phyloP scores from a whole-genome alignment of 2,888 invertebrate species.

The Cheilosia grossa region DNA sequence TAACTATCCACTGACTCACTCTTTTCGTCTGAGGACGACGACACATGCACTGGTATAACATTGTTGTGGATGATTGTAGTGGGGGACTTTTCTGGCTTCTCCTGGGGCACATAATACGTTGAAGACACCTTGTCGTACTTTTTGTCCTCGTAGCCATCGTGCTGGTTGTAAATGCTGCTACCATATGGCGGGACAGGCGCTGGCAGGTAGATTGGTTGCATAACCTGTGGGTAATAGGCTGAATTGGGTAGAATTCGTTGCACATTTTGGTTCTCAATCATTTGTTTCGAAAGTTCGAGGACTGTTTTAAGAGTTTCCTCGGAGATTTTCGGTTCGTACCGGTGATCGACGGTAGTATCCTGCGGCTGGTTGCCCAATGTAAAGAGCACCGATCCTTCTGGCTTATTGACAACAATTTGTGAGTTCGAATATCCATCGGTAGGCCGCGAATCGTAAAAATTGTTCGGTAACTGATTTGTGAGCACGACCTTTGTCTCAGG shows the following conservation, averaged over 20 bases:
- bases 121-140: slow-evolving; percentile 69
- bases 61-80: slow-evolving; percentile 82
- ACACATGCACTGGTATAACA: slow-evolving; percentile 80
- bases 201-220: slow-evolving; percentile 81
- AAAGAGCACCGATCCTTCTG: slow-evolving; percentile 82
- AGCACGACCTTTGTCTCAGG: slow-evolving; percentile 81
- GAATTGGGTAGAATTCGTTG: slow-evolving; percentile 79
- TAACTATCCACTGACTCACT: slow-evolving; percentile 80
- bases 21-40: slow-evolving; percentile 79
- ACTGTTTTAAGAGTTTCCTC: slow-evolving; percentile 83
- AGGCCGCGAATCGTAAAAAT: slow-evolving; percentile 55
- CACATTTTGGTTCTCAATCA: slow-evolving; percentile 82
- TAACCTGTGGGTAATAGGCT: slow-evolving; percentile 78
- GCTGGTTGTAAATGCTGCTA: slow-evolving; percentile 53
- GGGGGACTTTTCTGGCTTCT: slow-evolving; percentile 76
- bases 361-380: slow-evolving; percentile 76
- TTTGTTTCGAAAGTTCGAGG: slow-evolving; percentile 82
- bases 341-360: slow-evolving; percentile 66
- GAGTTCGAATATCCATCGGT: slow-evolving; percentile 80
- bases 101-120: slow-evolving; percentile 63
- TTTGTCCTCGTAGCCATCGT: slow-evolving; percentile 70
- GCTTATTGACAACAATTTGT: slow-evolving; percentile 83
- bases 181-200: slow-evolving; percentile 62
- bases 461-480: slow-evolving; percentile 77
- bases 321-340: slow-evolving; percentile 81